phyloP scores from a whole-genome alignment of 2,888 invertebrate species.

The Pollenia amentaria region DNA sequence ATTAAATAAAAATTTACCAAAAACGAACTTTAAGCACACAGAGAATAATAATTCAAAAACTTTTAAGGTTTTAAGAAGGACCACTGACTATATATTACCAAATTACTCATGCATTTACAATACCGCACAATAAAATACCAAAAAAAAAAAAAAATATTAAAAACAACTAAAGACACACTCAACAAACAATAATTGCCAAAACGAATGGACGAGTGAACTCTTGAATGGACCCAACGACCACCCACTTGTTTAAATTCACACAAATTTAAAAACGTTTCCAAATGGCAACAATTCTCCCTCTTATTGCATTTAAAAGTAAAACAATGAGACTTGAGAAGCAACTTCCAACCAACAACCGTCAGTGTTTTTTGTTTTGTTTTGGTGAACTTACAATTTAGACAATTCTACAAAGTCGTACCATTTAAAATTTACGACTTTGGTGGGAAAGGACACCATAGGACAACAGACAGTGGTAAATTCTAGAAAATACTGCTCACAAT shows the following conservation, averaged over 20 bases:
- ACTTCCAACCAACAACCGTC: background rate
- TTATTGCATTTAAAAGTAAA: background rate
- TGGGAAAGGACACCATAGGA: constrained; percentile 13
- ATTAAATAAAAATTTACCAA: background rate
- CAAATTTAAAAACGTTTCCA: constrained; percentile 50
- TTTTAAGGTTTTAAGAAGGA: constrained; percentile 11
- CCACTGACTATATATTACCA: constrained; percentile 32
- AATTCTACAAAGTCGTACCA: constrained; percentile 9
- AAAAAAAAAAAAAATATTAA: constrained; percentile 3
- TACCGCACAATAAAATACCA: constrained; percentile 65
- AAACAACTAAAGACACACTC: constrained; percentile 23
- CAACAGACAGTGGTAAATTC: background rate
- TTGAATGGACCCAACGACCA: constrained; percentile 1
- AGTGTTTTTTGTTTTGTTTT: background rate
- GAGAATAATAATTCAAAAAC: constrained; percentile 13
- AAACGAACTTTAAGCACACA: background rate
- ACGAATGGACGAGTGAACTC: background rate
- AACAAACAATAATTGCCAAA: constrained; percentile 23
- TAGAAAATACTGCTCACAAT: constrained; percentile 44
- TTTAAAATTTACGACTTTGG: constrained; percentile 26
- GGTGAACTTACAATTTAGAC: constrained; percentile 36
- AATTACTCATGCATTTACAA: constrained; percentile 69
- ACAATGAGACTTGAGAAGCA: constrained; percentile 31
- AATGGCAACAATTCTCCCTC: constrained; percentile 8
- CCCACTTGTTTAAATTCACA: constrained; percentile 50